Evolutionary conservation across 2,113 vertebrate genomes (phyloP).

Genomic region (Anser brachyrhynchus): DNA sequence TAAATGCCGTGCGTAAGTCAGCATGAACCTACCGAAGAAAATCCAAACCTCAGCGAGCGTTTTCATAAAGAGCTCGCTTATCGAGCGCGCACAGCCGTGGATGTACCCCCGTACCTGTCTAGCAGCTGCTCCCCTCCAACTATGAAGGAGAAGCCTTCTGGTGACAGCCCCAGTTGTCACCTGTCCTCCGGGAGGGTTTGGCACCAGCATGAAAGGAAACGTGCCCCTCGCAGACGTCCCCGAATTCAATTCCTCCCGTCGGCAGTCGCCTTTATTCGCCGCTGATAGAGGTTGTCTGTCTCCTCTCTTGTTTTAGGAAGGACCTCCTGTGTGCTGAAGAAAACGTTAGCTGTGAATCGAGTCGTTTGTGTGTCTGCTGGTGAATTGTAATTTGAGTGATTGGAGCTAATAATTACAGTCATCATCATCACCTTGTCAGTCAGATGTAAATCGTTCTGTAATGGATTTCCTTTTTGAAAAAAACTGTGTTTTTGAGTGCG

Average conservation of each 20-base stretch:
- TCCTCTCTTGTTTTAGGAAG: background rate
- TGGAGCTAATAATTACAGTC: slow-evolving; percentile 41
- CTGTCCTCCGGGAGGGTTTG: background rate
- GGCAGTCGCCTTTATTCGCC: background rate
- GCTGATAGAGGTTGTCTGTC: background rate
- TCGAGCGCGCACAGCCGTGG: background rate
- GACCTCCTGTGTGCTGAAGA: background rate
- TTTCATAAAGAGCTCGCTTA: background rate
- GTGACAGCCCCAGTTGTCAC: background rate
- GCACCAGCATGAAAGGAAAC: background rate
- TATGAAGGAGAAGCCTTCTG: background rate
- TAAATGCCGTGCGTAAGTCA: slow-evolving; percentile 46
- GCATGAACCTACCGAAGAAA: slow-evolving; percentile 25
- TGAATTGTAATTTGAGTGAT: slow-evolving; percentile 54
- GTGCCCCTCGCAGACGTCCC: background rate
- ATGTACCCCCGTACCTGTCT: slow-evolving; percentile 6
- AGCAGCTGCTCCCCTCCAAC: background rate
- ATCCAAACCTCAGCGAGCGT: background rate
- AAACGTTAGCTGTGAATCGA: slow-evolving; percentile 38
- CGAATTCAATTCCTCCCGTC: background rate
- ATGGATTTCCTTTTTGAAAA: slow-evolving; percentile 9
- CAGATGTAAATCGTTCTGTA: slow-evolving; percentile 44
- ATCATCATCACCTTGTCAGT: slow-evolving; percentile 58
- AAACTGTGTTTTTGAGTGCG: background rate
- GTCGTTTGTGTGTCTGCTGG: slow-evolving; percentile 45